phyloP scores from a whole-genome alignment of 2,888 invertebrate species.

The Troides oblongomaculatus region DNA sequence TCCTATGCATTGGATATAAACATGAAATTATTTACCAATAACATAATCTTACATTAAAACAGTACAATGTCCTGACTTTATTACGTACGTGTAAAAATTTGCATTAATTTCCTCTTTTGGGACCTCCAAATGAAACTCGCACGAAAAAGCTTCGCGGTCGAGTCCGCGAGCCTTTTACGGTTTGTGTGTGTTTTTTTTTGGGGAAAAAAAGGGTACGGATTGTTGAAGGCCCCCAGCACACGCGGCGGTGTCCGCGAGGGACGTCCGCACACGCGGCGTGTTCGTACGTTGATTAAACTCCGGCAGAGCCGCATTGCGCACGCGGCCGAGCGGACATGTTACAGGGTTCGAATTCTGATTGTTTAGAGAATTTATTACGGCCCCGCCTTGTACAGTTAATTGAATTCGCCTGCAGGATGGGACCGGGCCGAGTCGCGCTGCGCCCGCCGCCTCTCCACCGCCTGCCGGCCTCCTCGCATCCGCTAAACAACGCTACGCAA shows the following conservation, averaged over 20 bases:
- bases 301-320: constrained; percentile 75
- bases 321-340: constrained; percentile 77
- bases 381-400: constrained; percentile 78
- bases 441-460: no score
- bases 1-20: constrained; percentile 24
- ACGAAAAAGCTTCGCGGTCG: constrained; percentile 55
- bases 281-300: constrained; percentile 78
- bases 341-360: constrained; percentile 79
- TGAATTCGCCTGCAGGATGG: constrained; percentile 77
- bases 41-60: no score
- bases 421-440: no score
- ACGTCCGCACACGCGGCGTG: constrained; percentile 58
- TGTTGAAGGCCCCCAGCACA: constrained; percentile 41
- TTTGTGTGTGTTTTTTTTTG: constrained; percentile 31
- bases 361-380: constrained; percentile 80
- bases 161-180: constrained; percentile 62
- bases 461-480: no score
- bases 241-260: constrained; percentile 55
- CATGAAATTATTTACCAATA: no score
- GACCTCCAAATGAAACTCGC: constrained; percentile 45
- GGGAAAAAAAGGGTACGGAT: constrained; percentile 31
- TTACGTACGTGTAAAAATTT: constrained; percentile 51
- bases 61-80: constrained; percentile 31
- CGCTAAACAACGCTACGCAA: no score
- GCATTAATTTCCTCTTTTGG: constrained; percentile 58